These are phyloP conservation scores for Datnioides undecimradiatus DNA, from an alignment of 2,113 vertebrate genomes.

Conservation along the genomic window DNA sequence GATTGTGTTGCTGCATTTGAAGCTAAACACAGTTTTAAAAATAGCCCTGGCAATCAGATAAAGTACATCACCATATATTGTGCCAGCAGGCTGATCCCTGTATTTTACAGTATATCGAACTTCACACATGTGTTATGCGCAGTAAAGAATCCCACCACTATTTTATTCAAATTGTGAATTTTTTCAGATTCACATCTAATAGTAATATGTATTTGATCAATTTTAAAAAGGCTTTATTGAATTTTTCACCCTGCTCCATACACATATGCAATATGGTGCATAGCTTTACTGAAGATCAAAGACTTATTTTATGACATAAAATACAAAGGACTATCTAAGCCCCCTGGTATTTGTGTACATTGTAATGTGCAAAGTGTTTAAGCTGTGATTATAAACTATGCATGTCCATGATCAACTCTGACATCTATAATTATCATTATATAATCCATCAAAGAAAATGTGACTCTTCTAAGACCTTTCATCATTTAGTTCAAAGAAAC, in stretches of 20 bases:
- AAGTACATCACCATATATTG: conserved; percentile 24
- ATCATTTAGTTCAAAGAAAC: conserved; percentile 77
- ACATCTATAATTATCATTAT: conserved; percentile 71
- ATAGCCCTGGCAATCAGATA: background rate
- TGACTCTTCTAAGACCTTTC: conserved; percentile 69
- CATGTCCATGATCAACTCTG: conserved; percentile 61
- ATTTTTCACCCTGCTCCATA: background rate
- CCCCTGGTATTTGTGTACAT: conserved; percentile 28
- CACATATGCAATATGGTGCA: background rate
- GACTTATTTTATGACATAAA: conserved; percentile 4
- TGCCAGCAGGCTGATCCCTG: background rate
- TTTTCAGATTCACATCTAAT: background rate
- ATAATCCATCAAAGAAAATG: conserved; percentile 78
- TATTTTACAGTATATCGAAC: background rate
- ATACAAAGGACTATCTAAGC: background rate
- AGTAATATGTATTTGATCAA: background rate
- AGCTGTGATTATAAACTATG: conserved; percentile 56
- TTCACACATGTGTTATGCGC: background rate
- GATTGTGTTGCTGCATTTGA: background rate
- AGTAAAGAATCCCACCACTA: background rate
- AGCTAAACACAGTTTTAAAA: background rate
- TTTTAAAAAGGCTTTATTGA: background rate
- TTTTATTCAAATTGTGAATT: background rate
- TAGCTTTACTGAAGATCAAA: conserved; percentile 45
- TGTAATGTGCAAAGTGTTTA: conserved; percentile 50